Evolutionary conservation across 2,888 invertebrate genomes (phyloP), one percentile per base, ranked within the genome.

Genomic region (Podabrus alpinus): DNA sequence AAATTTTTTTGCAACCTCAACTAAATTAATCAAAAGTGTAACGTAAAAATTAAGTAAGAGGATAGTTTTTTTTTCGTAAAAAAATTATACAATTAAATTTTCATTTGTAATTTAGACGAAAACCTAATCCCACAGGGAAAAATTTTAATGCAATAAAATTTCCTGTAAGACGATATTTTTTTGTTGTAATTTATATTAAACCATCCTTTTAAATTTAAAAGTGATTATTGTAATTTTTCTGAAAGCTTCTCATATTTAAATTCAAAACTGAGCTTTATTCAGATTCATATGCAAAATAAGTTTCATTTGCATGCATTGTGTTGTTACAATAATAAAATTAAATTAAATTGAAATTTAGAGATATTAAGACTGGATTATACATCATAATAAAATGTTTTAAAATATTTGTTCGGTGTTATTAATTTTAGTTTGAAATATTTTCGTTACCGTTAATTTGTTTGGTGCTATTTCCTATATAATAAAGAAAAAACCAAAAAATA

Each of bases 121-220:
- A n/a, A n/a, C 7, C 45, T n/a, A 45, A 45, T 45, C 13, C 45
- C n/a, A n/a, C 7, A 5, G 1, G n/a, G 45, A 13, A 45, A 45
- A 45, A 45, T 45, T 45, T 45, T n/a, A n/a, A 13, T 45, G n/a
- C 45, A 45, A 45, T n/a, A n/a, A 45, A 45, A n/a, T 45, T 45
- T 45, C n/a, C 45, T 45, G 45, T 45, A 45, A 45, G 45, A 64
- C 62, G 19, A 17, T 64, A 21, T 64, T n/a, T 64, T 64, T 64
- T 19, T 17, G 15, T 19, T 64, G 21, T 64, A 64, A 64, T 64
- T 64, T 64, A 19, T 17, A 66, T 15, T 62, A 66, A 74, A 16
- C 45, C 73, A 66, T 70, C 71, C 71, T 71, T 71, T 59, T 62
- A 74, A 74, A 74, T 74, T 74, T 71, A 71, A 71, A 74, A 71